phyloP scores from a whole-genome alignment of 2,797 vertebrate genomes.

The Epinephelus malabaricus region DNA sequence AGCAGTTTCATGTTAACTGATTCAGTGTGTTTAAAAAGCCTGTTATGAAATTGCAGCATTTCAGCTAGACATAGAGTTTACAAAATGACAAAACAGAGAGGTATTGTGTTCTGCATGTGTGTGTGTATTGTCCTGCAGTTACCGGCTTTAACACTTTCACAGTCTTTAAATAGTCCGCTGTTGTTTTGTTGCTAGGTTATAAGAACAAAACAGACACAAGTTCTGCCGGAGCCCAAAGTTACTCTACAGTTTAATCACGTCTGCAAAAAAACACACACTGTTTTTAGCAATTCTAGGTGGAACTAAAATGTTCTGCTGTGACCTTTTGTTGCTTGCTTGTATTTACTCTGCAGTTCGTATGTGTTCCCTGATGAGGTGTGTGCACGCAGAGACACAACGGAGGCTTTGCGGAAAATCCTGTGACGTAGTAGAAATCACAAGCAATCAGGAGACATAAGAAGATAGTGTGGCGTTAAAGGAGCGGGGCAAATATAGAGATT shows the following conservation, averaged over 20 bases:
- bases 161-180: conserved; percentile 66
- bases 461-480: conserved; percentile 54
- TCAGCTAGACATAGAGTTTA: conserved; percentile 20
- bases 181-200: conserved; percentile 76
- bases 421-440: conserved; percentile 60
- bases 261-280: conserved; percentile 1
- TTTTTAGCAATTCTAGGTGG: conserved; percentile 1
- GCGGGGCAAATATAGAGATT: conserved; percentile 33
- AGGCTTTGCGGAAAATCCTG: conserved; percentile 66
- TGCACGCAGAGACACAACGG: not conserved
- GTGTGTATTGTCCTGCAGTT: conserved; percentile 36
- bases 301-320: conserved; percentile 7
- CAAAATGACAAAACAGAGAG: conserved; percentile 33
- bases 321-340: conserved; percentile 16
- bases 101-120: conserved; percentile 9
- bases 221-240: conserved; percentile 41
- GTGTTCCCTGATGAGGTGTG: conserved; percentile 22
- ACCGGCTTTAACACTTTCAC: conserved; percentile 59
- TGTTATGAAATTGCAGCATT: not conserved
- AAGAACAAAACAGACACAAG: conserved; percentile 46
- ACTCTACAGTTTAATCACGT: conserved; percentile 33
- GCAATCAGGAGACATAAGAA: conserved; percentile 58
- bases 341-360: not conserved
- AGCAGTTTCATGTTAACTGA: conserved; percentile 21
- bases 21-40: not conserved